phyloP scores from a whole-genome alignment of 2,113 vertebrate genomes.

The Tachycineta bicolor region DNA sequence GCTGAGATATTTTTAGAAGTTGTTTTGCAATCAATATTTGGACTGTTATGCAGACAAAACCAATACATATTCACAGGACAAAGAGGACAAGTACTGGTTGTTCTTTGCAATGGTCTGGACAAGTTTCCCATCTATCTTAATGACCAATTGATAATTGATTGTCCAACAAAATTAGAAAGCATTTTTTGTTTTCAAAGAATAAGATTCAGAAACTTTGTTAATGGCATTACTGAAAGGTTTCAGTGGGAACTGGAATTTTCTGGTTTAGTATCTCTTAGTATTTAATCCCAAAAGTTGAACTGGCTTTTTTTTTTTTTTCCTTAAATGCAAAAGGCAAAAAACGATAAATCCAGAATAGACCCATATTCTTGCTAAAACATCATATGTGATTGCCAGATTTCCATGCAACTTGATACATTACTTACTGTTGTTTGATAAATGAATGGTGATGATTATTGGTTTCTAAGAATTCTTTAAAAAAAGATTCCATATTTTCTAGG shows the following conservation, averaged over 20 bases:
- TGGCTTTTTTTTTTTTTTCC: neutral
- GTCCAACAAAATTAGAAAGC: neutral
- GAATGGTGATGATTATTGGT: neutral
- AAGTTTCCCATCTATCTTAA: neutral
- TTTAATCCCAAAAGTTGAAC: neutral
- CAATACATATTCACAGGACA: neutral
- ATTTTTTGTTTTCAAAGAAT: neutral
- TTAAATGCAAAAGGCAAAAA: neutral
- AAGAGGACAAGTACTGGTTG: neutral
- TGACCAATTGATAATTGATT: neutral
- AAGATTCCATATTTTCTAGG: neutral
- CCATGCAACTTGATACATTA: neutral
- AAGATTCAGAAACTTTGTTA: neutral
- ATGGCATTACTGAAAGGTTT: neutral
- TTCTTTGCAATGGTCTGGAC: neutral
- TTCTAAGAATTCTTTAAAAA: neutral
- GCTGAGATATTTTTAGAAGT: neutral
- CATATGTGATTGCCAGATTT: neutral
- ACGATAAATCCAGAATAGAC: neutral
- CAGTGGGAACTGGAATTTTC: neutral
- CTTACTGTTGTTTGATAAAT: neutral
- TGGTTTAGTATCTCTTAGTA: neutral
- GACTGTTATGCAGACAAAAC: neutral
- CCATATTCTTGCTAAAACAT: neutral
- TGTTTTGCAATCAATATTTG: neutral